phyloP scores from a whole-genome alignment of 2,113 vertebrate species.

The Echinops telfairi region DNA sequence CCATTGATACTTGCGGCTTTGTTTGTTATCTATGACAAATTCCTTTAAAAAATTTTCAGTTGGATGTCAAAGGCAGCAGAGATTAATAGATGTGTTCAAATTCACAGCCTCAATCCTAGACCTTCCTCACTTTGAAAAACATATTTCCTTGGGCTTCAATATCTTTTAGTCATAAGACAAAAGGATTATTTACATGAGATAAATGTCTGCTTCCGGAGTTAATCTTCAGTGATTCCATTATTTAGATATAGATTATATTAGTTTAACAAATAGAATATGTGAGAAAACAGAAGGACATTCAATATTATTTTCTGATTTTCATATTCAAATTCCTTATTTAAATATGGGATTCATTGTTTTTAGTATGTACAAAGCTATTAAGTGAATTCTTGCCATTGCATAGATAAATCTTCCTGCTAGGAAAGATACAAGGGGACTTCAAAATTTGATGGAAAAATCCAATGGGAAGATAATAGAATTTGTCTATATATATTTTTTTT shows the following conservation, averaged over 20 bases:
- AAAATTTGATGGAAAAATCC: too few relatives aligned
- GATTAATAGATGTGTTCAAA: neutral
- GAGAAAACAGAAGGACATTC: neutral
- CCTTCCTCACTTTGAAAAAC: conserved; percentile 7
- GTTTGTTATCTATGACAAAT: neutral
- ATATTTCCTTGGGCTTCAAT: conserved; percentile 7
- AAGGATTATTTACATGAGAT: neutral
- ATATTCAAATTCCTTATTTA: conserved; percentile 24
- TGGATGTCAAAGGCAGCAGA: conserved; percentile 30
- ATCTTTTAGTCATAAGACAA: conserved; percentile 20
- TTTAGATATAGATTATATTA: conserved; percentile 2
- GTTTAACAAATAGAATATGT: neutral
- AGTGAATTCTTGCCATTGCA: neutral
- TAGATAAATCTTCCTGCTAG: neutral
- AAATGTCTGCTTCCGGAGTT: neutral
- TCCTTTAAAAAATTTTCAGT: neutral
- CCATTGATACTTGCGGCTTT: neutral
- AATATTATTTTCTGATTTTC: conserved; percentile 15
- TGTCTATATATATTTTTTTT: neutral
- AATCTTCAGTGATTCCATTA: conserved; percentile 5
- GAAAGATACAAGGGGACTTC: too few relatives aligned
- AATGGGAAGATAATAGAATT: too few relatives aligned
- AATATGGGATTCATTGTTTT: neutral
- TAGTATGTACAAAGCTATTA: neutral
- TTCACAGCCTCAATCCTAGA: neutral